Evolutionary conservation across 2,888 invertebrate species (phyloP).

Genomic region (Noctua pronuba): DNA sequence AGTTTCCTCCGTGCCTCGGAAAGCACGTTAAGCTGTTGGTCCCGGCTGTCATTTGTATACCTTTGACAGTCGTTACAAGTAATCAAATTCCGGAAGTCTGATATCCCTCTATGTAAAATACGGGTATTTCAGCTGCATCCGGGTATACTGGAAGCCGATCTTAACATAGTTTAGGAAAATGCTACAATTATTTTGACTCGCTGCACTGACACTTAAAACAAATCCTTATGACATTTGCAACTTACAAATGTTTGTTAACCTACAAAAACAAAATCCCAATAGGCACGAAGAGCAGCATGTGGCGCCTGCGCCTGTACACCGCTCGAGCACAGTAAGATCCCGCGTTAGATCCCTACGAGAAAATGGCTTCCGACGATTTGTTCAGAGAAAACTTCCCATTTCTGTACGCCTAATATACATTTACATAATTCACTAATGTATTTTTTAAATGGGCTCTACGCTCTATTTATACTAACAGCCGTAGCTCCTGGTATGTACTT

Average conservation of each 20-base stretch:
- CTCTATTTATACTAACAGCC: slow-evolving; percentile 39
- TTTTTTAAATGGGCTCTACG: slow-evolving; percentile 42
- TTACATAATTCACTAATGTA: slow-evolving; percentile 64
- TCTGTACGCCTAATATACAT: slow-evolving; percentile 49
- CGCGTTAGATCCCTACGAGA: slow-evolving; percentile 82
- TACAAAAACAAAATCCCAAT: not conserved
- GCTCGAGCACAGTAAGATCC: slow-evolving; percentile 79
- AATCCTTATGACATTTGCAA: not conserved
- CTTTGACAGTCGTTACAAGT: no score
- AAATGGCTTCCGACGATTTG: slow-evolving; percentile 86
- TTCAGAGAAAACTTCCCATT: slow-evolving; percentile 75
- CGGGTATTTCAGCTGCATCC: not conserved
- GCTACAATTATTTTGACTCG: not conserved
- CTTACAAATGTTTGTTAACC: not conserved
- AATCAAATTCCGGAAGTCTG: no score
- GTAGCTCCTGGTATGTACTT: not conserved
- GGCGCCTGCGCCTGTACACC: slow-evolving; percentile 57
- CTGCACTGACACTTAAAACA: not conserved
- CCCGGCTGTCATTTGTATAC: no score
- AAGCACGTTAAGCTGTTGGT: no score
- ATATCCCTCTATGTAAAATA: not conserved
- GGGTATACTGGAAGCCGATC: not conserved
- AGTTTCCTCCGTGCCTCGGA: no score
- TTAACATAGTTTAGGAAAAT: not conserved
- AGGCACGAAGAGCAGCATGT: slow-evolving; percentile 18